Conservation (phyloP, 1,140 invertebrate genomes). For the Drosophila pseudoobscura region DNA sequence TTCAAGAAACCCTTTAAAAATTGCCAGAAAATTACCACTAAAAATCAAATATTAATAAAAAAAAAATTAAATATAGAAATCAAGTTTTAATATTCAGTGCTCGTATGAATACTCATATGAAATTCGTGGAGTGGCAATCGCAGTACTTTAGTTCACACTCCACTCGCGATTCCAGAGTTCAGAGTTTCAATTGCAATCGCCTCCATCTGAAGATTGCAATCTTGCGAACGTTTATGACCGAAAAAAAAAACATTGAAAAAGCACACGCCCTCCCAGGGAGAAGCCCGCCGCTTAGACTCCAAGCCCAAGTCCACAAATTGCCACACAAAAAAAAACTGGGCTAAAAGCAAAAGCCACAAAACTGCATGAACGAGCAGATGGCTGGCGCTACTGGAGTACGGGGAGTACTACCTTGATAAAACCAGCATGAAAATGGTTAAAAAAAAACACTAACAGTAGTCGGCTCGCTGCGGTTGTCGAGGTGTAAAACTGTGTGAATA, state of each 20-base stretch:
- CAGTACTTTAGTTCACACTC: slow-evolving; percentile 9
- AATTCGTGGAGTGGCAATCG: background rate
- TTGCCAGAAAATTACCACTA: too few species aligned
- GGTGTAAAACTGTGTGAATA: slow-evolving; percentile 73
- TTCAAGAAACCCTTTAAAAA: too few species aligned
- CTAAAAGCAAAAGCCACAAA: slow-evolving; percentile 67
- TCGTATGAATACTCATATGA: slow-evolving; percentile 8
- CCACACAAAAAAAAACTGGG: slow-evolving; percentile 60
- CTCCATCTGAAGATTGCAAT: slow-evolving; percentile 6
- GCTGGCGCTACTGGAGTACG: slow-evolving; percentile 4
- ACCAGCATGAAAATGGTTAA: slow-evolving; percentile 8
- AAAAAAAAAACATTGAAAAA: slow-evolving; percentile 14
- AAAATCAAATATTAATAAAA: too few species aligned
- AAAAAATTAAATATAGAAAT: too few species aligned
- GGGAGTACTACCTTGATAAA: slow-evolving; percentile 1
- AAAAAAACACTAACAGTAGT: slow-evolving; percentile 22
- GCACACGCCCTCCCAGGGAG: slow-evolving; percentile 4
- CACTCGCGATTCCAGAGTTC: too few species aligned
- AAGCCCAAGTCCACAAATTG: slow-evolving; percentile 34
- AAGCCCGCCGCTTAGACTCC: background rate
- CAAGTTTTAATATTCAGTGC: too few species aligned
- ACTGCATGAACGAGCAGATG: slow-evolving; percentile 35
- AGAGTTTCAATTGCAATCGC: slow-evolving; percentile 20
- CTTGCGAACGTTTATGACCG: background rate
- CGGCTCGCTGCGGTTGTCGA: slow-evolving; percentile 28